phyloP scores from a whole-genome alignment of 2,888 invertebrate species.

The Cryptocephalus moraei region DNA sequence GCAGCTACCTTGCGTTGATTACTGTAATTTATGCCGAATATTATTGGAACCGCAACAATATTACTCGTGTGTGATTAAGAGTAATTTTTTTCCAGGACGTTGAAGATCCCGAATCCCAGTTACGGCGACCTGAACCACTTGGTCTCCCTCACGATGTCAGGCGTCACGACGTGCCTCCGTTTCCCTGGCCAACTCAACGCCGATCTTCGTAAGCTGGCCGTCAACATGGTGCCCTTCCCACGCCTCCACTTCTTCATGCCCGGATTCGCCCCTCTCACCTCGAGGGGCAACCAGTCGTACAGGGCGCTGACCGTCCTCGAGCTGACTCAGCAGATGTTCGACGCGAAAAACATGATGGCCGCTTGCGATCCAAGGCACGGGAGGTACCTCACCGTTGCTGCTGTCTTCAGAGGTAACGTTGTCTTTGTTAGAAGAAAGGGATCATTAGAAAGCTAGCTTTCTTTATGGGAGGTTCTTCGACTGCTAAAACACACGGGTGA shows the following conservation, averaged over 20 bases:
- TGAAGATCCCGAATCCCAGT: constrained; percentile 70
- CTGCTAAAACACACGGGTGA: too few species aligned
- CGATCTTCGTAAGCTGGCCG: constrained; percentile 81
- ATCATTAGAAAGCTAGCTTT: too few species aligned
- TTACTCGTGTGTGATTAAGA: too few species aligned
- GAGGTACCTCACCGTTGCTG: constrained; percentile 61
- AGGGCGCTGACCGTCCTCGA: constrained; percentile 63
- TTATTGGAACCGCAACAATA: too few species aligned
- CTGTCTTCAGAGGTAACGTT: constrained; percentile 59
- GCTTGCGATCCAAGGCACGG: constrained; percentile 91
- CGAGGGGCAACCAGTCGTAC: constrained; percentile 73
- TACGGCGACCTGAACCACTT: constrained; percentile 86
- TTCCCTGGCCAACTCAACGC: constrained; percentile 93
- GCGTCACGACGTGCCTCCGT: constrained; percentile 73
- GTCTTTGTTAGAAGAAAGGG: too few species aligned
- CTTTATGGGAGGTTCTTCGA: too few species aligned
- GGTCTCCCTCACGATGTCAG: constrained; percentile 75
- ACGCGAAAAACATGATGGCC: constrained; percentile 89
- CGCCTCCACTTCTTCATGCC: constrained; percentile 94
- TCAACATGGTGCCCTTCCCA: constrained; percentile 97
- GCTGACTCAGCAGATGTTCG: constrained; percentile 69
- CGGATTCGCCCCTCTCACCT: constrained; percentile 88
- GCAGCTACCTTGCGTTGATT: too few species aligned
- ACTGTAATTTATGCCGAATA: too few species aligned
- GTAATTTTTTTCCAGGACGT: constrained; percentile 1